A percentile compares a stretch with the other conserved stretches of the same genome.
These are phyloP conservation scores for Odontomyia ornata DNA, from an alignment of 2,888 invertebrate species.

Conservation along the genomic window DNA sequence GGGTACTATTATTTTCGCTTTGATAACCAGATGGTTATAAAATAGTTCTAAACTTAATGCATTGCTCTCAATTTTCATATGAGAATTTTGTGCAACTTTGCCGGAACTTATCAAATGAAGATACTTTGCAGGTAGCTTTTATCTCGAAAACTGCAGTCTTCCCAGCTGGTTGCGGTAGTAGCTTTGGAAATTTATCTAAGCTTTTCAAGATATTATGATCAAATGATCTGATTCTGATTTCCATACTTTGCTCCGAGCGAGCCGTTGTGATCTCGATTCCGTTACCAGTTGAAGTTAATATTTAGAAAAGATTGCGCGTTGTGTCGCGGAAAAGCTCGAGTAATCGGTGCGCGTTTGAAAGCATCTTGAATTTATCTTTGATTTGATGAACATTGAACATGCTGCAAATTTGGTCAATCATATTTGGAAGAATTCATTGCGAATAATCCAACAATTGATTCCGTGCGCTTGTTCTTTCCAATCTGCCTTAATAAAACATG, in stretches of 20 bases:
- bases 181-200: constrained; percentile 31
- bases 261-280: background rate
- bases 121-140: too few species aligned
- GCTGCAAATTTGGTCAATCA: too few species aligned
- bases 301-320: background rate
- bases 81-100: too few species aligned
- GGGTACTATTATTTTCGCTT: too few species aligned
- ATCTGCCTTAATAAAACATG: too few species aligned
- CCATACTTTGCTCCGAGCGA: background rate
- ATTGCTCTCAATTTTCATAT: too few species aligned
- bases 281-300: background rate
- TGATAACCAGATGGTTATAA: too few species aligned
- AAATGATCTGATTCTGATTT: constrained; percentile 35
- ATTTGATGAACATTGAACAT: background rate
- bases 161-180: constrained; percentile 7
- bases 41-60: too few species aligned
- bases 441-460: too few species aligned
- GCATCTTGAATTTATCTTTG: background rate
- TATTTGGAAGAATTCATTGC: too few species aligned
- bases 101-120: too few species aligned
- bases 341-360: background rate
- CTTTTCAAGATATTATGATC: constrained; percentile 27
- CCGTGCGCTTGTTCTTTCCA: too few species aligned
- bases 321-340: constrained; percentile 9
- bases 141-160: background rate